These are phyloP conservation scores for Melikaiella ostensackeni DNA, from an alignment of 2,888 invertebrate species.

Conservation along the genomic window DNA sequence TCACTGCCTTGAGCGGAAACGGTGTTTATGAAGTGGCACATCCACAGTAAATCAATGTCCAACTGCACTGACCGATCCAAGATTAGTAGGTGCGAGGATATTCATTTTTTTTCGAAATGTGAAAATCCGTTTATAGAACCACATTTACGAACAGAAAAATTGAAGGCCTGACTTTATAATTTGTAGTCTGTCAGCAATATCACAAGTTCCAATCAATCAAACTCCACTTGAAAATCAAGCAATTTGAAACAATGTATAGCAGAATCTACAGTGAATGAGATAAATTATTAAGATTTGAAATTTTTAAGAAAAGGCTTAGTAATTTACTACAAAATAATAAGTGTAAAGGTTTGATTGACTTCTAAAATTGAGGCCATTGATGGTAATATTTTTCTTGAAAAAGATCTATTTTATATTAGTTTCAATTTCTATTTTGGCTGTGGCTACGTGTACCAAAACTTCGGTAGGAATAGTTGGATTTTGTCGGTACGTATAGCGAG, in stretches of 20 bases:
- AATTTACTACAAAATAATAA: too few relatives aligned
- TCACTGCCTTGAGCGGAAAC: conserved; percentile 17
- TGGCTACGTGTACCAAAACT: too few relatives aligned
- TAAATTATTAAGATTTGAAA: not conserved
- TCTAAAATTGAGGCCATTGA: too few relatives aligned
- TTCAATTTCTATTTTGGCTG: too few relatives aligned
- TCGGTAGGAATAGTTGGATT: too few relatives aligned
- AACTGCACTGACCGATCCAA: conserved; percentile 15
- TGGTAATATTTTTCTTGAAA: too few relatives aligned
- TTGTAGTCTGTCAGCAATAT: not conserved
- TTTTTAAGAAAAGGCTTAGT: too few relatives aligned
- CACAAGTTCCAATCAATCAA: not conserved
- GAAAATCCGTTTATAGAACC: conserved; percentile 9
- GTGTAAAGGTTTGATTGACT: too few relatives aligned
- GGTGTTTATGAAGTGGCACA: conserved; percentile 18
- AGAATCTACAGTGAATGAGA: not conserved
- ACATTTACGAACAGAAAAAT: not conserved
- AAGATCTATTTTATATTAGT: too few relatives aligned
- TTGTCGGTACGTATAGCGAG: too few relatives aligned
- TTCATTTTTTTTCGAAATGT: not conserved
- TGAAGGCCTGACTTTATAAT: not conserved
- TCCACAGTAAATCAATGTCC: conserved; percentile 20
- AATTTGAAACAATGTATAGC: conserved; percentile 1
- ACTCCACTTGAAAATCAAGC: not conserved
- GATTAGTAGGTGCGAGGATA: not conserved